Evolutionary conservation across 1,140 invertebrate genomes (phyloP), one percentile per base, ranked within the genome.

Genomic region (Drosophila simulans): DNA sequence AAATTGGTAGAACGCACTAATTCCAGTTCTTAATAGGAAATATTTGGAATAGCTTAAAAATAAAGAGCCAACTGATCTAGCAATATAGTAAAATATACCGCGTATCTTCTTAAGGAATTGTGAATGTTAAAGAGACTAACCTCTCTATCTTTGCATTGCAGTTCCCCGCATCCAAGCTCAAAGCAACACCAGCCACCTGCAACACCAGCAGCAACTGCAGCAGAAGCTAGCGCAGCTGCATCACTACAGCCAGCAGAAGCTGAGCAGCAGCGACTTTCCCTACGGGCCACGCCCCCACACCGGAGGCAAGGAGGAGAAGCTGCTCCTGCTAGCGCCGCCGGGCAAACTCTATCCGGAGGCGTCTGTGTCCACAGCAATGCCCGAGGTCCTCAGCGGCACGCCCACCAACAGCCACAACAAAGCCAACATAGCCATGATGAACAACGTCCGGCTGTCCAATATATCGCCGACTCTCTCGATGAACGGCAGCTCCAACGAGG

Each of bases 401-500:
- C 83, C 83, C 45, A 89, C 77, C 4, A 88, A 84, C 4, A 71
- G 56, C 64, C 85, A 89, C 45, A 84, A 84, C 43, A 89, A 84
- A 80, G 80, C 65, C 48, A 69, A 77, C 39, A 55, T 49, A 27
- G 64, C 74, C 64, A 85, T 85, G 69, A 91, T 90, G 80, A 91
- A 63, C 76, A 91, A 58, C 63, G 72, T 91, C 13, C 76, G 91
- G 4, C 45, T 91, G 56, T 76, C 79, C 2, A 85, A 89, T 15
- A 91, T 91, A 15, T 91, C 90, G 25, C 91, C 91, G 10, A 81
- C 88, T 15, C 65, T 92, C 25, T 92, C 91, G 5, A 90, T 92
- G 76, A 92, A 92, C 52, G 91, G 91, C 68, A 92, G 88, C 53
- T 92, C 91, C 54, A 92, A 92, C 51, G 91, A 91, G 45, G 65